Base-by-base conservation (phyloP, 1,140 invertebrate genomes). In the Subanguina moxae region DNA sequence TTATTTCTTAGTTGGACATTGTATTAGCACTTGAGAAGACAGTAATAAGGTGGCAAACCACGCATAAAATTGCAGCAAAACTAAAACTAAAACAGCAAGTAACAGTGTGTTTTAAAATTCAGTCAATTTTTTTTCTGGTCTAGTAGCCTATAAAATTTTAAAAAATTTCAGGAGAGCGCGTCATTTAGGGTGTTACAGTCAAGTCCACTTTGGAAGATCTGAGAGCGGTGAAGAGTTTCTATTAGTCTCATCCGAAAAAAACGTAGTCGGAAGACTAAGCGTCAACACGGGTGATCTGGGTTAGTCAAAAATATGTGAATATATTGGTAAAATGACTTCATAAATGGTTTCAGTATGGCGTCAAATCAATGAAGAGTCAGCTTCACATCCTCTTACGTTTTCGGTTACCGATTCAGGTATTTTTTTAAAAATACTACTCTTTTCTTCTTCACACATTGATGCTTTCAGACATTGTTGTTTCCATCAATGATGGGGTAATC, bases 281-380 rank as follows among this genome's bases (percentile, higher is more conserved):
- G 32, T 67, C 1, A 76, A 77, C 28, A 76, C 72, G 15, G 75
- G 76, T 15, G 73, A 74, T 28, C 61, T 76, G 21, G 21, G 75
- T 76, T 67, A 46, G 74, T 8, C 11, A 23, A 15, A 43, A n/a
- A 25, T 62, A 64, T 21, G 28, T 11, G 9, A 19, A 27, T 28
- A n/a, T n/a, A n/a, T n/a, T n/a, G 1, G 17, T 65, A 46, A 25
- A 9, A 42, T 70, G 21, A n/a, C n/a, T n/a, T n/a, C n/a, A n/a
- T n/a, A n/a, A n/a, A n/a, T n/a, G n/a, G 17, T 11, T 78, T 73
- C 62, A 76, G 75, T 67, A 61, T 76, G 75, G 75, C 75, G 75
- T 25, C 75, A 76, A 69, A 7, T 72, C 17, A 74, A 74, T 46
- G 75, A 76, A 57, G 25, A 63, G 17, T 43, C 74, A 42, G 52